Base-by-base conservation (phyloP, 2,113 vertebrate genomes). In the Tylochromis polylepis region DNA sequence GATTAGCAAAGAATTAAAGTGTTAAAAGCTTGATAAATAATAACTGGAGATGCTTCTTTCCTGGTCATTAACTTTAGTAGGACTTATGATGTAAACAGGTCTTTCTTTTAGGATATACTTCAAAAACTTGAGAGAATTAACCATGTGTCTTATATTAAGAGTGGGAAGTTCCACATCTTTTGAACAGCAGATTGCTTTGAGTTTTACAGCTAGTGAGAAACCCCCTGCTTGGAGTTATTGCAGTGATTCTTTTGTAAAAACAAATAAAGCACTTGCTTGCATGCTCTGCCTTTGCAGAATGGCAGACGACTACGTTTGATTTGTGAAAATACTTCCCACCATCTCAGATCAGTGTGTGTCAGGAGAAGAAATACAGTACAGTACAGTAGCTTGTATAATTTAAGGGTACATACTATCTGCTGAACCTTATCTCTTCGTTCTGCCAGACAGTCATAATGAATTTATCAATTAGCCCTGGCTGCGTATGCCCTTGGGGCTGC, bases 391-490 rank as follows among this genome's bases (percentile, higher is more conserved):
- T 60, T 70, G 31, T 81, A 36, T 55, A 38, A 55, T 36, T 41
- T 56, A 46, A 14, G 59, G 84, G 78, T 75, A 51, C 24, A 88
- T 81, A 82, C 58, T 84, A 20, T 91, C 81, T 53, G 81, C 85
- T 86, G n/a, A 85, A 85, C 22, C 83, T 87, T 88, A 92, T 89
- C 85, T 91, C 56, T 88, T 85, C 31, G 15, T 29, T 43, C 78
- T 85, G 88, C 87, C 88, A 93, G 90, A 88, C 87, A 88, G 85
- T 91, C 90, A 91, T 85, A 92, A 93, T 90, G 91, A 88, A 94
- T 93, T 90, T 93, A 93, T 93, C 91, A 92, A 93, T 94, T 92
- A 93, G 87, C 84, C 67, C 31, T 34, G 89, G 51, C 88, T 84
- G 81, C 22, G 53, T 87, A 8, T 56, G 87, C 83, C 89, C 84